phyloP scores from a whole-genome alignment of 2,113 vertebrate species.

The Dunckerocampus dactyliophorus region DNA sequence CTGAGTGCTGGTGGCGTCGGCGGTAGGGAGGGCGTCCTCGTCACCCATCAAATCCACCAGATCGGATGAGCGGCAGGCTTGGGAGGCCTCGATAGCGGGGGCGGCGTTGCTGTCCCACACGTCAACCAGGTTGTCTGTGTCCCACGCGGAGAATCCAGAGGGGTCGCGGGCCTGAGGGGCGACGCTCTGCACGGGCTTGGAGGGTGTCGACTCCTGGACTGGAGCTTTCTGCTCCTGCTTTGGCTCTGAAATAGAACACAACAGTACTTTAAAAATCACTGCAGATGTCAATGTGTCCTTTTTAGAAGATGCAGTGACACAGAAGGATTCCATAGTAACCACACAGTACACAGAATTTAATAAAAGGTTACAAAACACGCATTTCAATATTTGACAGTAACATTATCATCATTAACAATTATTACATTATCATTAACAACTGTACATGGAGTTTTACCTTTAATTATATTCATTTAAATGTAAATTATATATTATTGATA shows the following conservation, averaged over 20 bases:
- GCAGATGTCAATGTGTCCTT: no score
- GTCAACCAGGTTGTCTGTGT: constrained; percentile 74
- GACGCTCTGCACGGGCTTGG: constrained; percentile 66
- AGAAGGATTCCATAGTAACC: no score
- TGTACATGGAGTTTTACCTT: no score
- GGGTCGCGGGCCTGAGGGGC: constrained; percentile 63
- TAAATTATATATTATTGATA: no score
- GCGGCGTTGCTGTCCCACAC: constrained; percentile 78
- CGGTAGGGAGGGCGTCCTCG: constrained; percentile 31
- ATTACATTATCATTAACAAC: no score
- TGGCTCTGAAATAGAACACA: constrained; percentile 24
- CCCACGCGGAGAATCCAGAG: constrained; percentile 38
- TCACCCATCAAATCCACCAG: constrained; percentile 71
- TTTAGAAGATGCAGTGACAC: no score
- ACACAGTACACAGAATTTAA: no score
- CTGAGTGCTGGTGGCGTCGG: constrained; percentile 16
- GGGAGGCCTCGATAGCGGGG: constrained; percentile 30
- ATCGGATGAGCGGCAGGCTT: constrained; percentile 57
- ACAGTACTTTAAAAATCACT: no score
- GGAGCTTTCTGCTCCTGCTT: constrained; percentile 38
- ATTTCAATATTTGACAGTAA: no score
- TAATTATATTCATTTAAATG: no score
- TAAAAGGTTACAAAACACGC: no score
- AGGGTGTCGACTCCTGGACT: constrained; percentile 57
- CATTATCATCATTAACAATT: no score